A percentile compares a stretch with the other conserved stretches of the same genome.
phyloP scores from a whole-genome alignment of 2,113 vertebrate genomes.

The Hippopotamus amphibius region DNA sequence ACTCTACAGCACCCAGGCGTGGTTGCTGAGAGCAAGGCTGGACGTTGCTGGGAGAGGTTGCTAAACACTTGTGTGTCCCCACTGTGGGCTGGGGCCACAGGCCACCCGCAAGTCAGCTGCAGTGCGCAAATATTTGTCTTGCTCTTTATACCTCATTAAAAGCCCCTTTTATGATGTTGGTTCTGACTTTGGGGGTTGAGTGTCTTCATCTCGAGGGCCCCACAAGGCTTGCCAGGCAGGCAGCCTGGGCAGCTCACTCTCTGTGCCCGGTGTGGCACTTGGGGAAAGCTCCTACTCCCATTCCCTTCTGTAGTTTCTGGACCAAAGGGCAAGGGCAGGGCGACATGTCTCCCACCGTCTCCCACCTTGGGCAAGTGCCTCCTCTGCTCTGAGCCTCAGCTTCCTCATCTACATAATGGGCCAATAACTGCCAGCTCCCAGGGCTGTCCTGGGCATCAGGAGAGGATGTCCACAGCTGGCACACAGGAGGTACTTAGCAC shows the following conservation, averaged over 20 bases:
- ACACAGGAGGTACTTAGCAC: neutral
- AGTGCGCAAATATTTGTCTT: constrained; percentile 86
- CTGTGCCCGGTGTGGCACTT: neutral
- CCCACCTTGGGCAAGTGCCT: neutral
- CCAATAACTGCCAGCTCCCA: neutral
- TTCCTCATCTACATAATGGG: neutral
- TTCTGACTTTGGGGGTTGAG: constrained; percentile 36
- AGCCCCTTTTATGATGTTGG: constrained; percentile 45
- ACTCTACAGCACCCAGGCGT: neutral
- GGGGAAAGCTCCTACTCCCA: neutral
- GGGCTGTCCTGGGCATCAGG: neutral
- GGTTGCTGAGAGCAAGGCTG: constrained; percentile 70
- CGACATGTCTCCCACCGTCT: rapidly evolving
- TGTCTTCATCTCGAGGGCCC: constrained; percentile 31
- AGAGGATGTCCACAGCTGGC: neutral
- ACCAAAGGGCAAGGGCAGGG: no score
- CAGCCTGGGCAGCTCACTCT: neutral
- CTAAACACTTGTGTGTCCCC: neutral
- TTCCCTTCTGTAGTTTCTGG: neutral
- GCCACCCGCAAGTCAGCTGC: constrained; percentile 56
- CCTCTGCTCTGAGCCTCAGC: neutral
- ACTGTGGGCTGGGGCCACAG: neutral
- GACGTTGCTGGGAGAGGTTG: constrained; percentile 72
- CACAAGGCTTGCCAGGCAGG: neutral
- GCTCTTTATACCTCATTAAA: constrained; percentile 81